Evolutionary conservation across 1,140 invertebrate genomes (phyloP).

Genomic region (Drosophila mojavensis): DNA sequence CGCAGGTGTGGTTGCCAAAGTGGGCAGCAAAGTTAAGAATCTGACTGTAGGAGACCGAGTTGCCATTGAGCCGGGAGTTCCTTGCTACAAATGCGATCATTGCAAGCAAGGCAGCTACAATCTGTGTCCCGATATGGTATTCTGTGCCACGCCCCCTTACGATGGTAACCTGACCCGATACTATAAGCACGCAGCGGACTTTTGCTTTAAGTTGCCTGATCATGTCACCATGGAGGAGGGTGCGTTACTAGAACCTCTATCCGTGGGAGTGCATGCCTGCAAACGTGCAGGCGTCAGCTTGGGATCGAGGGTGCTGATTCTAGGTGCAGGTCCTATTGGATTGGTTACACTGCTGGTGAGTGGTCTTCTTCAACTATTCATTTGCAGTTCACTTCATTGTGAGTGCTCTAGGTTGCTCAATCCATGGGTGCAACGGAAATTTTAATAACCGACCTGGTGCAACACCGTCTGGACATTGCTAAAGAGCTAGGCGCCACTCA

Average conservation of each 20-base stretch:
- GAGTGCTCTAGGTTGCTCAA: slow-evolving; percentile 86
- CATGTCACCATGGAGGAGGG: slow-evolving; percentile 96
- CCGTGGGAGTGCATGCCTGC: slow-evolving; percentile 97
- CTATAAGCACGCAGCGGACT: slow-evolving; percentile 96
- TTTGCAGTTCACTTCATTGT: neutral
- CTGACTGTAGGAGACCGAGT: slow-evolving; percentile 94
- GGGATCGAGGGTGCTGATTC: too few species aligned
- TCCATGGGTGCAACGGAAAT: slow-evolving; percentile 94
- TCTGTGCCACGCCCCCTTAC: slow-evolving; percentile 95
- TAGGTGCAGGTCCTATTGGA: too few species aligned
- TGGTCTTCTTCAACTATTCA: slow-evolving; percentile 85
- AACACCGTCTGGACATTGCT: slow-evolving; percentile 90
- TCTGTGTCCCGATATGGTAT: slow-evolving; percentile 93
- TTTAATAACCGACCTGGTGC: slow-evolving; percentile 93
- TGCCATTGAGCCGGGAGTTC: slow-evolving; percentile 96
- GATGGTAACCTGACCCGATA: slow-evolving; percentile 94
- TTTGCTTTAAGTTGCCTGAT: slow-evolving; percentile 96
- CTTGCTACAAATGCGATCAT: slow-evolving; percentile 92
- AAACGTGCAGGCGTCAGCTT: too few species aligned
- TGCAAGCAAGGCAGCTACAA: slow-evolving; percentile 96
- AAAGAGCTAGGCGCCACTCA: slow-evolving; percentile 92
- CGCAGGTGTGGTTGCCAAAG: slow-evolving; percentile 87
- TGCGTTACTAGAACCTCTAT: slow-evolving; percentile 95
- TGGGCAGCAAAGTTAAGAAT: slow-evolving; percentile 88
- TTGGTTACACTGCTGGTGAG: slow-evolving; percentile 34